Evolutionary conservation across 2,113 vertebrate species (phyloP).

Genomic region (Calonectris borealis): DNA sequence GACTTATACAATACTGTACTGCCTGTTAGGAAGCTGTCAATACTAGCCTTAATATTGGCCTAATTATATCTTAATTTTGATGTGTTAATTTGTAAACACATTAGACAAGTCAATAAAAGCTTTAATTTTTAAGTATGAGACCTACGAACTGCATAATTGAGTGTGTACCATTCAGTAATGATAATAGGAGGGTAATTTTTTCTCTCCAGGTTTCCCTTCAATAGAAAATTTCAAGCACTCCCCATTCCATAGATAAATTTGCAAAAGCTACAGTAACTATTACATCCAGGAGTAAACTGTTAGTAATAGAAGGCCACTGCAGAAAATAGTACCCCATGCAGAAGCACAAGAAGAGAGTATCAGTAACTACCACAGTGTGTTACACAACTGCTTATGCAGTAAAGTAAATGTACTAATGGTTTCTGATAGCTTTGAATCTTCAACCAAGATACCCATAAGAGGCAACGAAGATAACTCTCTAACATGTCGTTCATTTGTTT

Average conservation of each 20-base stretch:
- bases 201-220: background rate
- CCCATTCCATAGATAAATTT: background rate
- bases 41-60: background rate
- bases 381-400: background rate
- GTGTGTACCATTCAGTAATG: background rate
- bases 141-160: background rate
- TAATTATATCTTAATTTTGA: background rate
- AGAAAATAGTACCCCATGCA: background rate
- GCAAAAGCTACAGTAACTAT: background rate
- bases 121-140: background rate
- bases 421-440: background rate
- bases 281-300: background rate
- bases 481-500: background rate
- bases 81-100: constrained; percentile 21
- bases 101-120: constrained; percentile 23
- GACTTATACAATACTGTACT: background rate
- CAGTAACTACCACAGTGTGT: background rate
- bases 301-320: background rate
- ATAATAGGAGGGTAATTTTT: background rate
- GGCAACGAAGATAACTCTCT: background rate
- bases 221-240: background rate
- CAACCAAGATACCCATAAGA: background rate
- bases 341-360: background rate
- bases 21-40: background rate
- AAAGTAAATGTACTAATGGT: background rate